A percentile compares a stretch with the other conserved stretches of the same genome.
These are phyloP conservation scores for Anneissia japonica DNA, from an alignment of 35 echinoderm and acorn worm genomes.

Conservation along the genomic window DNA sequence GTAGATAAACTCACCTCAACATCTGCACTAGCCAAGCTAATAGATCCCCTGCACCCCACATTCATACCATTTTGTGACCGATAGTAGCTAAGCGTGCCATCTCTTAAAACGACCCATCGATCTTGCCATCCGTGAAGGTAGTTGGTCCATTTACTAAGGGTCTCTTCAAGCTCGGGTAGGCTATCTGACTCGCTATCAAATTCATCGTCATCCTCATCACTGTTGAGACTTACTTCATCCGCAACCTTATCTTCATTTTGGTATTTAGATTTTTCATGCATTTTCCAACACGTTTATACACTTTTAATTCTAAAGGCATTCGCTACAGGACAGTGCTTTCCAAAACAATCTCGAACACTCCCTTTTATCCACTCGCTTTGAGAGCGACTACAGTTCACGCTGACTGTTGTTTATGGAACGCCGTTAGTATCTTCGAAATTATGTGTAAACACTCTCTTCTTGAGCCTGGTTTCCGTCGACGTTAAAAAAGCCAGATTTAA, in stretches of 20 bases:
- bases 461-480: too few relatives aligned
- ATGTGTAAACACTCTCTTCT: too few relatives aligned
- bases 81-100: constrained; percentile 85
- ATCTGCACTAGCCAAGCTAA: constrained; percentile 83
- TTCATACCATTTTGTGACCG: constrained; percentile 78
- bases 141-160: constrained; percentile 97
- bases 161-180: constrained; percentile 71
- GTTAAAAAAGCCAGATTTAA: too few relatives aligned
- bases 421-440: too few relatives aligned
- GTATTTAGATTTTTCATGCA: neutral
- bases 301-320: neutral
- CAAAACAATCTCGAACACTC: neutral
- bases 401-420: too few relatives aligned
- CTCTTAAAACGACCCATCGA: constrained; percentile 82
- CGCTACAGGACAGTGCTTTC: neutral
- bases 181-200: constrained; percentile 11
- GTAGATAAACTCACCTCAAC: constrained; percentile 52
- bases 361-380: neutral
- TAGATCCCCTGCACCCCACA: constrained; percentile 78
- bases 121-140: constrained; percentile 99
- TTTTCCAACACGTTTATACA: neutral
- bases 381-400: neutral
- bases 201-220: constrained; percentile 50
- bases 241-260: neutral
- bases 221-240: neutral